Conservation (phyloP, 2,797 vertebrate genomes). For the Falco naumanni region DNA sequence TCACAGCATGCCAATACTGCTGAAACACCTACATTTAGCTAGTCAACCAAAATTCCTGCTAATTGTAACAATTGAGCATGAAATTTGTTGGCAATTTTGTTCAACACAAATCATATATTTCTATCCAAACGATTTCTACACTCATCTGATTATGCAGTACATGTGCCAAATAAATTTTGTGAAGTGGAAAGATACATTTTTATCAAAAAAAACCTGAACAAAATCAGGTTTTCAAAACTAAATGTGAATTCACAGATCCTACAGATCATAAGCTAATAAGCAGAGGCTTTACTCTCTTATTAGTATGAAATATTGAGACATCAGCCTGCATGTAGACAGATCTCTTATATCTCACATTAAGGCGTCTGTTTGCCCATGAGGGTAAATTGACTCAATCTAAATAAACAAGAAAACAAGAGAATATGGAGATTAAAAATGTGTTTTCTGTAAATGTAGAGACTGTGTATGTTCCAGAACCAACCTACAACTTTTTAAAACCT, state of each 20-base stretch:
- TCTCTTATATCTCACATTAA: not conserved
- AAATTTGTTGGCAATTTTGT: slow-evolving; percentile 55
- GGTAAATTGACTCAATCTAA: not conserved
- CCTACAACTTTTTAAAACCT: not conserved
- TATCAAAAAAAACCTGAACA: slow-evolving; percentile 60
- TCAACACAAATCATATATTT: slow-evolving; percentile 45
- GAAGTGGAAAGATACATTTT: slow-evolving; percentile 74
- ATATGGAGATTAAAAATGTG: not conserved
- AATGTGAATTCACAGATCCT: not conserved
- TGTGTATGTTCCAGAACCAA: not conserved
- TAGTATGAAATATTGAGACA: not conserved
- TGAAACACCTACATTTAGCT: slow-evolving; percentile 55
- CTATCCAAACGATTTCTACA: slow-evolving; percentile 35
- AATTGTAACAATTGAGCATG: slow-evolving; percentile 43
- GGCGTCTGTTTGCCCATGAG: not conserved
- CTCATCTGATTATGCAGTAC: slow-evolving; percentile 17
- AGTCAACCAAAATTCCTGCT: slow-evolving; percentile 52
- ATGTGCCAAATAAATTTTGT: slow-evolving; percentile 48
- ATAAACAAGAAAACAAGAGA: not conserved
- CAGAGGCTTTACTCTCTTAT: not conserved
- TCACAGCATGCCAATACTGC: not conserved
- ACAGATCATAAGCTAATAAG: not conserved
- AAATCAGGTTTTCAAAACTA: not conserved
- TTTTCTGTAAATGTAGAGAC: not conserved
- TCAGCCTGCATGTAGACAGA: not conserved